A percentile compares a stretch with the other conserved stretches of the same genome.
These are phyloP conservation scores for Abscondita cerata DNA, from an alignment of 2,888 invertebrate genomes.

Conservation along the genomic window DNA sequence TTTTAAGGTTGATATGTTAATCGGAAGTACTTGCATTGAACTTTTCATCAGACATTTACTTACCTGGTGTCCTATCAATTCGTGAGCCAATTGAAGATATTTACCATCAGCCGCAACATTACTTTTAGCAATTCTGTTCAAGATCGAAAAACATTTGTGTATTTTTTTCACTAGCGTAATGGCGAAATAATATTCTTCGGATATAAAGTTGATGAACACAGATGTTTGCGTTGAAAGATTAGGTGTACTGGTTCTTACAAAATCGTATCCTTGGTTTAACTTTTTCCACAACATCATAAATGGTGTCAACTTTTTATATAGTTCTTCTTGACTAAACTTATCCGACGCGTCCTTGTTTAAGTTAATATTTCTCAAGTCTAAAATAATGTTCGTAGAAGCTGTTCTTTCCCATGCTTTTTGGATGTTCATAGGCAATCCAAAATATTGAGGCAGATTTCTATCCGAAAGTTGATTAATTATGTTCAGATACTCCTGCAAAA, in stretches of 20 bases:
- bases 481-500: conserved; percentile 68
- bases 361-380: conserved; percentile 65
- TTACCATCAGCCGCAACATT: conserved; percentile 59
- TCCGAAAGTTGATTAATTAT: conserved; percentile 73
- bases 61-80: conserved; percentile 64
- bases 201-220: conserved; percentile 68
- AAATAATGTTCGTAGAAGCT: conserved; percentile 67
- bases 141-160: conserved; percentile 65
- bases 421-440: conserved; percentile 88
- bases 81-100: conserved; percentile 49
- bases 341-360: conserved; percentile 23
- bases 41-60: neutral
- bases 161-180: conserved; percentile 67
- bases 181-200: conserved; percentile 67
- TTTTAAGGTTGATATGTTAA: no score
- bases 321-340: conserved; percentile 52
- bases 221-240: conserved; percentile 43
- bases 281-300: conserved; percentile 86
- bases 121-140: conserved; percentile 69
- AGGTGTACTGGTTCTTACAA: conserved; percentile 46
- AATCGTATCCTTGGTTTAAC: conserved; percentile 65
- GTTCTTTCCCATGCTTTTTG: conserved; percentile 83
- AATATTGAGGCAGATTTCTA: conserved; percentile 75
- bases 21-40: conserved; percentile 1
- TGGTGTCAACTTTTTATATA: conserved; percentile 71